These are phyloP conservation scores for Eueides isabella DNA, from an alignment of 1,140 invertebrate species.

Conservation along the genomic window DNA sequence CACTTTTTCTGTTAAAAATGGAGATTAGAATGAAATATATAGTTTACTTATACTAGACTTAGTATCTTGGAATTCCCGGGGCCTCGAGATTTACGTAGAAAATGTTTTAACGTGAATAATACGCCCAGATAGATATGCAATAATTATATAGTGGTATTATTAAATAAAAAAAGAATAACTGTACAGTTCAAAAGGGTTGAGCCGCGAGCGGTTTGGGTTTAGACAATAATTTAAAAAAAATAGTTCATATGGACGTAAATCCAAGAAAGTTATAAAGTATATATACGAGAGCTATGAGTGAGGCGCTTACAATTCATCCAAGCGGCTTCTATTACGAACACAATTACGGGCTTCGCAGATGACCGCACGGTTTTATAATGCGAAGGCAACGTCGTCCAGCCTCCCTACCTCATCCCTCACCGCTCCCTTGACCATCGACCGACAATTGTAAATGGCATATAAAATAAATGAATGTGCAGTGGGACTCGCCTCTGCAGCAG, in stretches of 20 bases:
- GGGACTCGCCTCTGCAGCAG: constrained; percentile 82
- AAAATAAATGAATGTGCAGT: constrained; percentile 84
- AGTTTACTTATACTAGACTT: no score
- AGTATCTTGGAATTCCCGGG: no score
- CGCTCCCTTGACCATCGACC: constrained; percentile 83
- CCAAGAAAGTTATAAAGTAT: constrained; percentile 19
- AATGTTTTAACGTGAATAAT: no score
- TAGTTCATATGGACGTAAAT: background rate
- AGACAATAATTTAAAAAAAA: background rate
- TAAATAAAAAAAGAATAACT: no score
- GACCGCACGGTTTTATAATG: constrained; percentile 83
- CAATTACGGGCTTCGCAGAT: constrained; percentile 80
- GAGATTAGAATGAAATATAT: no score
- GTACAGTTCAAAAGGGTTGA: no score
- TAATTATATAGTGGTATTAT: no score
- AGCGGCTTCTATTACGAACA: constrained; percentile 73
- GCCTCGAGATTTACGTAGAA: no score
- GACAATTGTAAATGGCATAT: constrained; percentile 84
- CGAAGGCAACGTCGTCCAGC: constrained; percentile 71
- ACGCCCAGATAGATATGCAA: no score
- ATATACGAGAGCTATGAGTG: constrained; percentile 37
- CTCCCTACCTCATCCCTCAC: constrained; percentile 59
- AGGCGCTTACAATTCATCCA: constrained; percentile 55
- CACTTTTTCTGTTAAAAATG: no score
- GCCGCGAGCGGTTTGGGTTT: no score